These are phyloP conservation scores for Oreochromis grahami DNA, from an alignment of 2,797 vertebrate species.

Conservation along the genomic window DNA sequence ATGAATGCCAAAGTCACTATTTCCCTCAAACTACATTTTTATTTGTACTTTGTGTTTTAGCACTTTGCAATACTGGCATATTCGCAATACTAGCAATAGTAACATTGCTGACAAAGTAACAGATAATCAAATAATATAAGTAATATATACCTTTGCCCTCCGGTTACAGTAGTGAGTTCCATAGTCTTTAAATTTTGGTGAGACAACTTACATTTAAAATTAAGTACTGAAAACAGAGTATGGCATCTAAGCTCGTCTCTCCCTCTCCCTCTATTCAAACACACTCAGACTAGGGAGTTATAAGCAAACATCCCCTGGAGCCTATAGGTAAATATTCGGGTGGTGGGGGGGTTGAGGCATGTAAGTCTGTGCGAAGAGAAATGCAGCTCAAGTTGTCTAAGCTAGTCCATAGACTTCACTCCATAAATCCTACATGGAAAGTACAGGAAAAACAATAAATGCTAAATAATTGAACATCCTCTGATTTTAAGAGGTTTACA, in stretches of 20 bases:
- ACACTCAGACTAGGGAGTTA: background rate
- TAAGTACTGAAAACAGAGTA: background rate
- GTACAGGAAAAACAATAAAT: background rate
- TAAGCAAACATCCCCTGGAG: background rate
- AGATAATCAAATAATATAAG: background rate
- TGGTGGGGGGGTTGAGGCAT: background rate
- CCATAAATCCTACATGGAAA: background rate
- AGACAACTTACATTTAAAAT: background rate
- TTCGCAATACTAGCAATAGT: background rate
- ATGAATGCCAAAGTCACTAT: background rate
- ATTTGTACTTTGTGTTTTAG: background rate
- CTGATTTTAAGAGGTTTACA: background rate
- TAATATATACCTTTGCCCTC: background rate
- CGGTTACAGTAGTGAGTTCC: background rate
- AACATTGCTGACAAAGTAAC: background rate
- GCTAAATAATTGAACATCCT: background rate
- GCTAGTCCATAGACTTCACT: background rate
- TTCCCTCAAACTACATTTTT: background rate
- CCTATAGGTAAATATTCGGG: background rate
- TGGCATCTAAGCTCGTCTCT: background rate
- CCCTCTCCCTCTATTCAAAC: background rate
- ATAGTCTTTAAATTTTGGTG: background rate
- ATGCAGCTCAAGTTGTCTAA: background rate
- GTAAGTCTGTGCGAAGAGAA: background rate
- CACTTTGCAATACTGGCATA: background rate